Evolutionary conservation across 2,888 invertebrate genomes (phyloP), one percentile per base, ranked within the genome.

Genomic region (Hanleya hanleyi): DNA sequence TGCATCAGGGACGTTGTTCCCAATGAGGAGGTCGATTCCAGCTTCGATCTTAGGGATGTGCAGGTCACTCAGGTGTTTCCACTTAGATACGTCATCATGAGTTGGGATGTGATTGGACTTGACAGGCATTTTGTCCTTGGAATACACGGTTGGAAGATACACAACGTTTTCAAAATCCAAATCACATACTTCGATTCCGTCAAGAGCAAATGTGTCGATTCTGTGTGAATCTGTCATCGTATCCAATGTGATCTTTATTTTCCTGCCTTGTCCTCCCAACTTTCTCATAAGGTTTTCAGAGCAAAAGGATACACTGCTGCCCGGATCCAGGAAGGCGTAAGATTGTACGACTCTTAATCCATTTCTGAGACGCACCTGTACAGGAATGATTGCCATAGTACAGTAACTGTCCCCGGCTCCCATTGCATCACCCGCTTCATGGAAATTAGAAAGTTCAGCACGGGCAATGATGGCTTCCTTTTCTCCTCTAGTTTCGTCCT

Each of bases 121-220:
- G 26, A 76, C 76, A 36, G 74, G 76, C 65, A 74, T 76, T 29
- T 67, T 50, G 32, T 71, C 66, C 49, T 74, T 74, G 5, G 76
- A 62, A 37, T 74, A 74, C n/a, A 71, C 67, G 7, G n/a, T 62
- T 29, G 74, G 75, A 22, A 77, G 36, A 62, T 75, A 49, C 12
- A 77, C 36, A 15, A 38, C 22, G 15, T 67, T 37, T 15, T 73
- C 51, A 33, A 37, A 33, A 29, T 62, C 50, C n/a, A 75, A 29
- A 50, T 67, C 71, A 57, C 67, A 32, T n/a, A 75, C 62, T 37
- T 69, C 61, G 22, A 72, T 15, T 29, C 69, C 67, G 38, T 71
- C 47, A 38, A 26, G 5, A 18, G 41, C 15, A n/a, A 64, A 37
- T 1, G 67, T 51, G 32, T 33, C 4, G 51, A 69, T 35, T 3